phyloP scores from a whole-genome alignment of 1,140 invertebrate genomes.

The Plectus sambesii region DNA sequence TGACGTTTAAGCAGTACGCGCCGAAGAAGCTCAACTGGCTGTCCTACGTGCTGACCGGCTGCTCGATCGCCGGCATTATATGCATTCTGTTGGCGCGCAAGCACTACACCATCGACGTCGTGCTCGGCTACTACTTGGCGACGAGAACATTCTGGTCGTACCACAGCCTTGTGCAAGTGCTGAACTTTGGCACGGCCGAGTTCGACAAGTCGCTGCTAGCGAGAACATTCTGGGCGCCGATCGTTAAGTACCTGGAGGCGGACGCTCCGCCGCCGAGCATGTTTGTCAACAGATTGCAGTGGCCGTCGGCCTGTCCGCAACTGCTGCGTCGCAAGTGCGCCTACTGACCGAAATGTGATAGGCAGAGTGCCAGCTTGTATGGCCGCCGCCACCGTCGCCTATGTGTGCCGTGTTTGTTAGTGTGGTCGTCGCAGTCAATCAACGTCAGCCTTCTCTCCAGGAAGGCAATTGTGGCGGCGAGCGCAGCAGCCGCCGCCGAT shows the following conservation, averaged over 20 bases:
- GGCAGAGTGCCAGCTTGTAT: too few relatives aligned
- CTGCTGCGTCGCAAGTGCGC: conserved; percentile 16
- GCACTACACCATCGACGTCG: conserved; percentile 77
- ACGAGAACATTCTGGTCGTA: conserved; percentile 78
- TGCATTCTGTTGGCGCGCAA: conserved; percentile 69
- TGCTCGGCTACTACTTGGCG: conserved; percentile 75
- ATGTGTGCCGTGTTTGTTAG: too few relatives aligned
- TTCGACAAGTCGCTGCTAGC: conserved; percentile 15
- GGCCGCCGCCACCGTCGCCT: too few relatives aligned
- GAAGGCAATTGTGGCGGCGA: too few relatives aligned
- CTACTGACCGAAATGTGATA: too few relatives aligned
- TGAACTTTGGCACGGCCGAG: conserved; percentile 15
- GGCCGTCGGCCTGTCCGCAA: conserved; percentile 19
- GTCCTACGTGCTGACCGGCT: conserved; percentile 56
- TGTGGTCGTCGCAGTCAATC: too few relatives aligned
- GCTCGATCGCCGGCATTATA: conserved; percentile 61
- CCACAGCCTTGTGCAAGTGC: conserved; percentile 57
- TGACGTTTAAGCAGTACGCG: conserved; percentile 22
- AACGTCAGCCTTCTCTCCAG: too few relatives aligned
- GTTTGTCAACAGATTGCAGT: conserved; percentile 20
- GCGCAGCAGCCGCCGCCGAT: too few relatives aligned
- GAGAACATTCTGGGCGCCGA: conserved; percentile 13
- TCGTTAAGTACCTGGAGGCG: conserved; percentile 16
- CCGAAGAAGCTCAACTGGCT: conserved; percentile 57
- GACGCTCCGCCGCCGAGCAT: conserved; percentile 20